These are phyloP conservation scores for Philotrypesis tridentata DNA, from an alignment of 1,140 invertebrate species.

Conservation along the genomic window DNA sequence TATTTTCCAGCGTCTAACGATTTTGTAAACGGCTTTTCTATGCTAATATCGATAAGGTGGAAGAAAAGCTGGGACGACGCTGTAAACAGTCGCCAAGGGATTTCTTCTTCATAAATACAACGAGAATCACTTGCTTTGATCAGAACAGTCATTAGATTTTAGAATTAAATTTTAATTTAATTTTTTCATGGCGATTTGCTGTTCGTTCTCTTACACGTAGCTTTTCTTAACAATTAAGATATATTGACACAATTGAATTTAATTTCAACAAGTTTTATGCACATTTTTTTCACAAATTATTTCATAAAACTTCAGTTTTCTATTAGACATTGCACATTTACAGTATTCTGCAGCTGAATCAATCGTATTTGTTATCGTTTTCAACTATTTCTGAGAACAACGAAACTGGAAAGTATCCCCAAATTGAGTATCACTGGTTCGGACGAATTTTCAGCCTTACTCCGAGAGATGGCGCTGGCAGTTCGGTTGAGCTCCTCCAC, in stretches of 20 bases:
- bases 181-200: no score
- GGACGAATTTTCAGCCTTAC: conserved; percentile 43
- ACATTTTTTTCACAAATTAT: no score
- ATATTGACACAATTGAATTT: no score
- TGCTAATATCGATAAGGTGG: conserved; percentile 72
- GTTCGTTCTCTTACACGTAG: no score
- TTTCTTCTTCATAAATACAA: conserved; percentile 55
- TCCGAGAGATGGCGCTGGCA: conserved; percentile 61
- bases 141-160: conserved; percentile 42
- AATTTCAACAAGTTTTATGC: no score
- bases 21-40: conserved; percentile 72
- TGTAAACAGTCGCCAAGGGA: conserved; percentile 60
- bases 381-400: neutral
- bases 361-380: neutral
- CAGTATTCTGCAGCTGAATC: no score
- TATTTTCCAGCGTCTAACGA: conserved; percentile 67
- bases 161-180: no score
- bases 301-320: no score
- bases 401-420: conserved; percentile 1
- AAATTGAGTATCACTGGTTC: conserved; percentile 54
- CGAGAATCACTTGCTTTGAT: conserved; percentile 63
- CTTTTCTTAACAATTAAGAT: no score
- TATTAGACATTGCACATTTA: no score
- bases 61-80: conserved; percentile 56
- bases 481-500: conserved; percentile 12